Percentiles rank a stretch among this genome's conserved stretches.
Evolutionary conservation across 1,140 invertebrate genomes (phyloP).

Genomic region (Drosophila jambulina): DNA sequence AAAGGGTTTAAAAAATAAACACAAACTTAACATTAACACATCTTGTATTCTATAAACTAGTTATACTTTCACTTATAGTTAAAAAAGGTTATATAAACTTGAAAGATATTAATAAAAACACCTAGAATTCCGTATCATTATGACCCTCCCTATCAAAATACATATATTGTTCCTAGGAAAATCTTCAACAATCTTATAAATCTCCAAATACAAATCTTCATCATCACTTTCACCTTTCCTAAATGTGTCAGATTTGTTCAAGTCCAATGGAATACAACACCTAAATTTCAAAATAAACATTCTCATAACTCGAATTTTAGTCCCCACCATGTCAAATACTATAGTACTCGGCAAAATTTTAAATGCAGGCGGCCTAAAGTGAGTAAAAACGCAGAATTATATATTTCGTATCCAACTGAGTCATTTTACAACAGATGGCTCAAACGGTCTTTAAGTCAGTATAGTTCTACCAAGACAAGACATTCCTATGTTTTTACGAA

Average conservation of each 20-base stretch:
- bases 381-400: not conserved
- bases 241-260: not conserved
- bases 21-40: no score
- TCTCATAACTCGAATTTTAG: not conserved
- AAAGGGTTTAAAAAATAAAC: no score
- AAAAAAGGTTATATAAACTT: no score
- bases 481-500: not conserved
- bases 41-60: no score
- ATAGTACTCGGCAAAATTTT: not conserved
- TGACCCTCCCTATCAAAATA: no score
- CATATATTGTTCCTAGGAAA: not conserved
- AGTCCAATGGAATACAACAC: not conserved
- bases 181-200: not conserved
- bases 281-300: not conserved
- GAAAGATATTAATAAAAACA: no score
- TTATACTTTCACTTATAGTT: no score
- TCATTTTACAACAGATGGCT: not conserved
- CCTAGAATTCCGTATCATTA: no score
- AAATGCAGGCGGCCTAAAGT: not conserved
- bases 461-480: not conserved
- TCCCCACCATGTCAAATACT: not conserved
- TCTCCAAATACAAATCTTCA: no score
- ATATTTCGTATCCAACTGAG: not conserved
- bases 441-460: no score
- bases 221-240: not conserved